phyloP scores from a whole-genome alignment of 2,888 invertebrate genomes.

The Diarsia mendica region DNA sequence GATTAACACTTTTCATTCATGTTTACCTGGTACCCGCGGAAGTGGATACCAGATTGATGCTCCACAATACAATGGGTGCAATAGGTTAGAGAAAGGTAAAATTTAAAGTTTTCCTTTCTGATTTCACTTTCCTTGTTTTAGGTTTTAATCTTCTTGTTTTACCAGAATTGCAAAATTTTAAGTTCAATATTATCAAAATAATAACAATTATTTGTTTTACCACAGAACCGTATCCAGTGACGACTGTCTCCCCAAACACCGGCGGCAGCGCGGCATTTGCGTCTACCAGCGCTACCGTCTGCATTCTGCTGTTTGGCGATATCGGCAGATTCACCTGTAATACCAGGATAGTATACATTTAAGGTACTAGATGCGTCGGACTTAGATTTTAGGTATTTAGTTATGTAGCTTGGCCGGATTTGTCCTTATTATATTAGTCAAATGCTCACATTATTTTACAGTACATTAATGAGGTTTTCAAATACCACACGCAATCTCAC shows the following conservation, averaged over 20 bases:
- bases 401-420: not conserved
- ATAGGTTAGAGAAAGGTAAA: constrained; percentile 5
- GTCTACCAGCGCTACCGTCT: constrained; percentile 76
- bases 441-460: not conserved
- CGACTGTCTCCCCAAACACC: constrained; percentile 81
- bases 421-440: constrained; percentile 1
- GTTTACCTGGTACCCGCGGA: constrained; percentile 62
- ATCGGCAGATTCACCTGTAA: constrained; percentile 81
- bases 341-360: constrained; percentile 53
- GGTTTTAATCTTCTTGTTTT: not conserved
- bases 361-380: constrained; percentile 1
- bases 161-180: not conserved
- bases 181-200: not conserved
- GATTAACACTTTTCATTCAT: constrained; percentile 48
- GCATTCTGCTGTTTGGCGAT: constrained; percentile 71
- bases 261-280: constrained; percentile 77
- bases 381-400: constrained; percentile 6
- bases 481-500: too few relatives aligned
- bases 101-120: not conserved
- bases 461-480: not conserved
- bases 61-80: constrained; percentile 45
- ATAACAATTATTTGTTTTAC: constrained; percentile 67
- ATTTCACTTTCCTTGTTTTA: not conserved
- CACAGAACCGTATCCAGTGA: constrained; percentile 87
- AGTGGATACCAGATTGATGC: constrained; percentile 58